Base-by-base conservation (phyloP, 2,113 vertebrate species). In the Ceuthmochares aereus region DNA sequence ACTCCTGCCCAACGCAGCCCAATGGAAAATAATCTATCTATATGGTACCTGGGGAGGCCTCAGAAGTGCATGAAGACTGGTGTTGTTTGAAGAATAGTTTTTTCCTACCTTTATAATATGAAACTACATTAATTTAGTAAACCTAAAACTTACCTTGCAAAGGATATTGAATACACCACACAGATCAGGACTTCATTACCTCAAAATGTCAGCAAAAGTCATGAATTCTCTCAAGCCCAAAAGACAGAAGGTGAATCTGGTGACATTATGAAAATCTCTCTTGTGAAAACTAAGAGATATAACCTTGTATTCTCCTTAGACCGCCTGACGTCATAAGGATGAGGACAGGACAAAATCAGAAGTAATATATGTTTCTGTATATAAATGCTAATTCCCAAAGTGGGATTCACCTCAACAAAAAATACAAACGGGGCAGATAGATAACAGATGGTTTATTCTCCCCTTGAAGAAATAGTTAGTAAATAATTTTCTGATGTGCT, bases 131-230 rank as follows among this genome's bases (percentile, higher is more conserved):
- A 76, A 76, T 64, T 86, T 90, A 95, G 17, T 34, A 87, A 29
- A 76, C 40, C 20, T 63, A 73, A 79, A 84, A 76, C 55, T 91
- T 96, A 91, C 47, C 22, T 88, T 93, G 88, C 34, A 87, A 87
- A 87, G 36, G 18, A 66, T 91, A 82, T 89, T 94, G 74, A 36
- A 68, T 14, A 63, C 13, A 84, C 6, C n/a, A 25, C n/a, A 42
- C 7, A 75, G 10, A 49, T 91, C 60, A 82, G 87, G 89, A 88
- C 69, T 93, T 86, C 59, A 42, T 84, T 93, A 68, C 9, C 55
- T 52, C 59, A 67, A 85, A 90, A 90, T 86, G 59, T 83, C 87
- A 90, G n/a, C 32, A 95, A 94, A 96, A 96, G 63, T 91, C 63
- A 93, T 37, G 42, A 96, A 94, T 88, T 73, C 89, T 94, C 66